Base-by-base conservation (phyloP, 92 coral and sea anemone species). In the Epizoanthus rinbou region DNA sequence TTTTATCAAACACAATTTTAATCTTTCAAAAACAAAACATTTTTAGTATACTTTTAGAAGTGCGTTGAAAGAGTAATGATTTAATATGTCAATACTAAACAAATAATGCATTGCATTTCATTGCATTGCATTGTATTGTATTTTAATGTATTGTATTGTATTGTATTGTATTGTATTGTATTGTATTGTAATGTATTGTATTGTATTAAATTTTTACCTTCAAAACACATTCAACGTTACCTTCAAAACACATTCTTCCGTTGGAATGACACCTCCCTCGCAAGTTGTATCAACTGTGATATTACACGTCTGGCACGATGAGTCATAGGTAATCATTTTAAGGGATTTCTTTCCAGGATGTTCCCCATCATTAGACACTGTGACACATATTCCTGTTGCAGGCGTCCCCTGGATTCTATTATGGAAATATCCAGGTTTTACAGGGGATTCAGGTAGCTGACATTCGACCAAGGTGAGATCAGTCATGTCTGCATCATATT, bases 301-400 rank as follows among this genome's bases (percentile, higher is more conserved):
- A 25, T 75, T 75, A 53, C 81, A 75, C 19, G 9, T 75, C 21
- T 75, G 81, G 69, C 81, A 75, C 31, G 81, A 65, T n/a, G 81
- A 75, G 25, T 75, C 81, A 24, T 75, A 75, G 5, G 81, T 75
- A n/a, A 75, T 58, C 81, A 75, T 75, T 53, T 75, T 75, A 0
- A 75, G 35, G 13, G 81, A 57, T 53, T 75, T 75, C 54, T 58
- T 75, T 35, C 81, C 81, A 24, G 69, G 81, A 75, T 75, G 67
- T 37, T 75, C 68, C 11, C 81, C 81, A 67, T 75, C 81, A 75
- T 75, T 75, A 18, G 81, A 74, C 65, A 74, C 80, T 9, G 80
- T 74, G 24, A 74, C 47, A 45, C 80, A 74, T 14, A 74, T 28
- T 17, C 81, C 81, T 2, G 81, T 19, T 1, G 81, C 81, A n/a